A percentile compares a stretch with the other conserved stretches of the same genome.
These are phyloP conservation scores for Stenotaenia linearis DNA, from an alignment of 2,888 invertebrate genomes.

Conservation along the genomic window DNA sequence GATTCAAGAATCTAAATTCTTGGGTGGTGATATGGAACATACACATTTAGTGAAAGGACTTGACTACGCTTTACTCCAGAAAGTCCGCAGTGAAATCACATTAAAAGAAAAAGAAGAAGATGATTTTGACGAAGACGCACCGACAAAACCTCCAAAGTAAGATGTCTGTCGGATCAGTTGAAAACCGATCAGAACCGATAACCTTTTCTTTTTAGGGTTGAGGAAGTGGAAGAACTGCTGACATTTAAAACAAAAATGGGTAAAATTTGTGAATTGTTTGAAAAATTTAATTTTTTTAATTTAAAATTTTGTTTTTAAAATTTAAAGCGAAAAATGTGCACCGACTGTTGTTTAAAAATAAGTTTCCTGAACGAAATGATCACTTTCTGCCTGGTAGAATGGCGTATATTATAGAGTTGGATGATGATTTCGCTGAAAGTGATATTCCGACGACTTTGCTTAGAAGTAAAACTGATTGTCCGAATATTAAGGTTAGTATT, in stretches of 20 bases:
- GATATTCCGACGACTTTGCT: conserved; percentile 96
- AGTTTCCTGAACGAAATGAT: conserved; percentile 73
- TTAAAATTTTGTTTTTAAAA: too few species aligned
- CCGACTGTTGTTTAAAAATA: conserved; percentile 55
- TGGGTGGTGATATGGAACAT: conserved; percentile 99
- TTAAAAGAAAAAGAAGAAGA: conserved; percentile 73
- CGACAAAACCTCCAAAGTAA: background rate
- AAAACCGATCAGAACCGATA: background rate
- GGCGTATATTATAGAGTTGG: conserved; percentile 96
- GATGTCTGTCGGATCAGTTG: background rate
- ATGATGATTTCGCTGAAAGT: conserved; percentile 72
- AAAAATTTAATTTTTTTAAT: too few species aligned
- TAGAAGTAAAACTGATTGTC: conserved; percentile 80
- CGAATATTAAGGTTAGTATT: conserved; percentile 57
- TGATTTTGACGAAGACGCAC: conserved; percentile 61
- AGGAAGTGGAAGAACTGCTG: conserved; percentile 64
- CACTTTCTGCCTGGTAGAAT: conserved; percentile 90
- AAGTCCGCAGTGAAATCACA: conserved; percentile 80
- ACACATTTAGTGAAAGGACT: conserved; percentile 99
- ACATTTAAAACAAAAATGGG: conserved; percentile 77
- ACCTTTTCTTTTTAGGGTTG: conserved; percentile 29
- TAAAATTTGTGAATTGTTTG: too few species aligned
- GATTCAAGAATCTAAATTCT: conserved; percentile 97
- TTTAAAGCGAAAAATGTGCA: too few species aligned
- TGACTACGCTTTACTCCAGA: conserved; percentile 85